Evolutionary conservation across 1,140 invertebrate genomes (phyloP).

Genomic region (Trinorchestia longiramus): DNA sequence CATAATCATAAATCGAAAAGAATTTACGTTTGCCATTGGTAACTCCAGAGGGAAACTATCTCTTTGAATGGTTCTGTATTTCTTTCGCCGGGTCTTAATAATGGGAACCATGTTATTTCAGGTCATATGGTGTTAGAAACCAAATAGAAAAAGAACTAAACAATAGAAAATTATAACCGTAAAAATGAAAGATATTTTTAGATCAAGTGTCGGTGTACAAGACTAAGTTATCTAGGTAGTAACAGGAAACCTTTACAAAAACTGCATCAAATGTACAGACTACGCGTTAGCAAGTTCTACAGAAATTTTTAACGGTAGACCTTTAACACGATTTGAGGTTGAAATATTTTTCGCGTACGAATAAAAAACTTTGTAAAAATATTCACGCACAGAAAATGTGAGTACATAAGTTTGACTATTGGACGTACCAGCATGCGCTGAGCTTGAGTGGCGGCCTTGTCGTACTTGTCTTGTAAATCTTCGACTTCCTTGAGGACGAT

Average conservation of each 20-base stretch:
- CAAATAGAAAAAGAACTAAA: neutral
- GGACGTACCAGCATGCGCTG: conserved; percentile 71
- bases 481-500: conserved; percentile 86
- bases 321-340: neutral
- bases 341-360: neutral
- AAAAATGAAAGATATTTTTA: neutral
- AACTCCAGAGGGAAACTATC: neutral
- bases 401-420: neutral
- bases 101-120: neutral
- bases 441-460: conserved; percentile 80
- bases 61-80: neutral
- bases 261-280: neutral
- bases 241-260: neutral
- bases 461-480: conserved; percentile 86
- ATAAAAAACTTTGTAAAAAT: neutral
- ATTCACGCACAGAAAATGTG: neutral
- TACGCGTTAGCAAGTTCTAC: neutral
- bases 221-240: neutral
- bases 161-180: neutral
- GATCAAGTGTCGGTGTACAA: neutral
- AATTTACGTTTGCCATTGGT: neutral
- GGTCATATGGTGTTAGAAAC: neutral
- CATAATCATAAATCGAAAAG: neutral
- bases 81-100: neutral
- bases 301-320: neutral